These are phyloP conservation scores for Helobdella robusta DNA, from an alignment of 2,888 invertebrate genomes.

Conservation along the genomic window DNA sequence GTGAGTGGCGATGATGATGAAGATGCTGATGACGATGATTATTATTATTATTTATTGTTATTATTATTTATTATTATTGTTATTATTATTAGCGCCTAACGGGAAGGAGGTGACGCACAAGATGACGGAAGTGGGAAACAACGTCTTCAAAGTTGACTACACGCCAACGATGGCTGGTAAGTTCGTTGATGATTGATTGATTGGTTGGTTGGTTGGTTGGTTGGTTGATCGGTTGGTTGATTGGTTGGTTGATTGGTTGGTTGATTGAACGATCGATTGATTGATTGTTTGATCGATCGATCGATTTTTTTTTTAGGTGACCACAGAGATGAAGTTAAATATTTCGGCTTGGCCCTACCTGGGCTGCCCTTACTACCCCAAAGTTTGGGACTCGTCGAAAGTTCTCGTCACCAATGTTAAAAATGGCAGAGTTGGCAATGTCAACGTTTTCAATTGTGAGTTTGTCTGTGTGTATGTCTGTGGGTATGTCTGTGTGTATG, in stretches of 20 bases:
- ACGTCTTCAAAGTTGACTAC: slow-evolving; percentile 28
- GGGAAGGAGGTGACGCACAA: slow-evolving; percentile 23
- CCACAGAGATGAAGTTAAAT: slow-evolving; percentile 48
- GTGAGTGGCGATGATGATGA: slow-evolving; percentile 46
- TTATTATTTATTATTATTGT: neutral
- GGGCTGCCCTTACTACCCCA: slow-evolving; percentile 90
- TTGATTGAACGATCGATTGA: no score
- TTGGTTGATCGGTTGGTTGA: no score
- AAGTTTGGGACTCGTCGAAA: slow-evolving; percentile 59
- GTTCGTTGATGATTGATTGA: neutral
- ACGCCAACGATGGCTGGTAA: slow-evolving; percentile 29
- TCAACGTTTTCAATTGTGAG: slow-evolving; percentile 33
- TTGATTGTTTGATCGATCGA: no score
- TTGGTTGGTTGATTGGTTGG: no score
- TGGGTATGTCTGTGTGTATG: no score
- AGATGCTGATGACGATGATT: no score
- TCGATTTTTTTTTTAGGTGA: slow-evolving; percentile 30
- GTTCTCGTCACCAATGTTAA: slow-evolving; percentile 55
- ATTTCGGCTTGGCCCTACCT: slow-evolving; percentile 57
- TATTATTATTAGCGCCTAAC: slow-evolving; percentile 19
- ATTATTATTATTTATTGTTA: no score
- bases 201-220: no score
- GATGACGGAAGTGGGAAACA: slow-evolving; percentile 7
- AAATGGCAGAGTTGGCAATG: slow-evolving; percentile 28
- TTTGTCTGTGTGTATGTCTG: slow-evolving; percentile 7